Base-by-base conservation (phyloP, 2,113 vertebrate species). In the Anoplopoma fimbria region DNA sequence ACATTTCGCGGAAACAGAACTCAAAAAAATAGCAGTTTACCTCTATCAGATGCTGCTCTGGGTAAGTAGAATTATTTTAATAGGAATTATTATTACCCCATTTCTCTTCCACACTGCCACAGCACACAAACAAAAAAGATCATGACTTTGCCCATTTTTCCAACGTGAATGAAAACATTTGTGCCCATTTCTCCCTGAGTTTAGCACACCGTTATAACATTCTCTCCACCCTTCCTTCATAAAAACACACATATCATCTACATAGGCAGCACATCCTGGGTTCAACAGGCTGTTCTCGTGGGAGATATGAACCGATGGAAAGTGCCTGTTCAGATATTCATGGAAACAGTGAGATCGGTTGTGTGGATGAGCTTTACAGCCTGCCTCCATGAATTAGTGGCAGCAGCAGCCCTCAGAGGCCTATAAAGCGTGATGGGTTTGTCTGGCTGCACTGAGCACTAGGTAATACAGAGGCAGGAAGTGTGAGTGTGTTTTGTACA, bases 401-500 rank as follows among this genome's bases (percentile, higher is more conserved):
- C 58, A 58, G 75, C 79, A 61, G 80, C 45, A 17, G 81, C 36
- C 9, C 85, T 79, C 31, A 19, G 82, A 81, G 81, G 62, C 68
- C 83, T 83, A 79, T 91, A 89, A 89, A 87, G 63, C 74, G 61
- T 89, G 86, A 90, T 93, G 86, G 81, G 70, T 90, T 91, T 79
- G 86, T 90, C 87, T 92, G 83, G 84, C 78, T 77, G 74, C 84
- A 83, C 77, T 85, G 83, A 88, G 83, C 82, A 79, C 53, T 42
- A 7, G 9, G 79, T 83, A 73, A 88, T 73, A 64, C 29, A 79
- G 81, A 84, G 33, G 67, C 62, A 82, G 55, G 51, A 53, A 15
- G 53, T 77, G 64, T 67, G 21, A 17, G 36, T 79, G 49, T 77
- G 27, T 45, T 31, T 55, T 19, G 27, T 61, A 61, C 47, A 57